A percentile compares a stretch with the other conserved stretches of the same genome.
Conservation (phyloP, 35 echinoderm and acorn worm species). For the Lytechinus pictus region DNA sequence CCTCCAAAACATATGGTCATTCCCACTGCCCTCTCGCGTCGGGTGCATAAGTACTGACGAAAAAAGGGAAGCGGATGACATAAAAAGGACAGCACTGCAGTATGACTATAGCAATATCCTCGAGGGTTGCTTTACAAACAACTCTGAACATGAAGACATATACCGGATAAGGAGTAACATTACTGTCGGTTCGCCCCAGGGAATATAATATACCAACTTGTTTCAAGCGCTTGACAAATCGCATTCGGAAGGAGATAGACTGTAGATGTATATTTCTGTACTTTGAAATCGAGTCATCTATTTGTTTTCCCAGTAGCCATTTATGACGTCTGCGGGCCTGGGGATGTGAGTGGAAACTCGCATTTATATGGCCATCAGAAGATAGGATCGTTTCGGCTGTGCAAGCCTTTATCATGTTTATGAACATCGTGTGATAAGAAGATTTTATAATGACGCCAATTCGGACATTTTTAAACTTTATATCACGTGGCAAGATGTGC, state of each 20-base stretch:
- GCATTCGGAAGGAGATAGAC: neutral
- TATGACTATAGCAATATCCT: neutral
- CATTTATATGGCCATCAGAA: neutral
- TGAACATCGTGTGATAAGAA: neutral
- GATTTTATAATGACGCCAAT: neutral
- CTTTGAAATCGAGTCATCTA: neutral
- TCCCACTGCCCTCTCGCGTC: no score
- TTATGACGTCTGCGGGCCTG: neutral
- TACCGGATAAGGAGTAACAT: neutral
- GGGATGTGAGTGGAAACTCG: neutral
- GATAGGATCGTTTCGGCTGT: neutral
- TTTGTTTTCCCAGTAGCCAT: neutral
- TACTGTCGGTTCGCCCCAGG: neutral
- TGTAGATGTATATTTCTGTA: neutral
- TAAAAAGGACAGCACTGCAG: no score
- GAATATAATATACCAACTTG: neutral
- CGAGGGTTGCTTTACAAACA: neutral
- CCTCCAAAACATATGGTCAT: no score
- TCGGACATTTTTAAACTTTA: neutral
- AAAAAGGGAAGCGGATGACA: no score
- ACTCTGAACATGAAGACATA: neutral
- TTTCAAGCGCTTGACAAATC: constrained; percentile 9
- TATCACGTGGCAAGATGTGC: neutral
- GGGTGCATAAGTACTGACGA: no score
- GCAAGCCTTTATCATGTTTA: neutral